A percentile compares a stretch with the other conserved stretches of the same genome.
phyloP scores from a whole-genome alignment of 2,113 vertebrate species.

The Sapayoa aenigma region DNA sequence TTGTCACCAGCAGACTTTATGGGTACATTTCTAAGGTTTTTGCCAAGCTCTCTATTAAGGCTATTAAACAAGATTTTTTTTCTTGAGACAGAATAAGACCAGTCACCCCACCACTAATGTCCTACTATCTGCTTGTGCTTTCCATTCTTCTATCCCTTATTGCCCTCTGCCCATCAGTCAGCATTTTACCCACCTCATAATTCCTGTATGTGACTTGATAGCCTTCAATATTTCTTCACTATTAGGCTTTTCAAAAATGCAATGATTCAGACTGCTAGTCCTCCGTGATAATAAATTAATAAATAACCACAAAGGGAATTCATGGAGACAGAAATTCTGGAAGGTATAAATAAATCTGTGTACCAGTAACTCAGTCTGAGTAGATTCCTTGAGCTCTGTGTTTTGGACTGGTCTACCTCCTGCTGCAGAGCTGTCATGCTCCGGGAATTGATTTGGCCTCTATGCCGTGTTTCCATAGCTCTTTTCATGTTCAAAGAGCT shows the following conservation, averaged over 20 bases:
- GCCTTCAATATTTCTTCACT: not conserved
- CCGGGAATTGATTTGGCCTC: not conserved
- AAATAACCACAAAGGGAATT: not conserved
- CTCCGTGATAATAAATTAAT: not conserved
- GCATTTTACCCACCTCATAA: not conserved
- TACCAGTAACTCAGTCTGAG: not conserved
- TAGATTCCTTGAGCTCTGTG: not conserved
- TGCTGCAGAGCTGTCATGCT: not conserved
- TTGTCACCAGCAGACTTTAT: not conserved
- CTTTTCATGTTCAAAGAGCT: conserved; percentile 3
- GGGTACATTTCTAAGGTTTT: not conserved
- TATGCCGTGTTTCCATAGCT: not conserved
- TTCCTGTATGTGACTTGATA: not conserved
- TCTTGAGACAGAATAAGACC: not conserved
- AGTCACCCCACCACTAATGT: not conserved
- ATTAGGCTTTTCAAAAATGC: not conserved
- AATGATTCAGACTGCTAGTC: not conserved
- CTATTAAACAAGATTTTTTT: not conserved
- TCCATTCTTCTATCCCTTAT: not conserved
- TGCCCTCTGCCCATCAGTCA: not conserved
- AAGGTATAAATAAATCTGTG: not conserved
- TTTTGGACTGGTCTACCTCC: not conserved
- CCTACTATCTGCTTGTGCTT: not conserved
- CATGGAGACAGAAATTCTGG: not conserved
- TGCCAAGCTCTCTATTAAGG: not conserved